Evolutionary conservation across 2,888 invertebrate species (phyloP), one percentile per base, ranked within the genome.

Genomic region (Yponomeuta sedellus): DNA sequence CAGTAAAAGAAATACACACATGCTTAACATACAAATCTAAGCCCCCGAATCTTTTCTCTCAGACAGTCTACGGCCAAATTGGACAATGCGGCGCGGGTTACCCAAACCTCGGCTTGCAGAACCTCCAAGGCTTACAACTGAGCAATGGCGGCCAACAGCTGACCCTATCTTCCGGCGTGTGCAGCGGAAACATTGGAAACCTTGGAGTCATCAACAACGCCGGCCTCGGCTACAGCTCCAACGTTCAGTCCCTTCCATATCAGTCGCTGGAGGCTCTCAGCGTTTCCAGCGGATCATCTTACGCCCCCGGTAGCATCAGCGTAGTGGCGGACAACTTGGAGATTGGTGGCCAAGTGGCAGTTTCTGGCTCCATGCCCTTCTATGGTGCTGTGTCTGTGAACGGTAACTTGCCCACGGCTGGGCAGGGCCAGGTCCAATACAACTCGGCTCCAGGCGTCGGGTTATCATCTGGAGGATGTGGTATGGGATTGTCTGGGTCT

Each of bases 391-490:
- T 77, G 39, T 70, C 72, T 12, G 64, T 77, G 10, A 74, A 75
- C 64, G 76, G 75, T 5, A 69, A 71, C 4, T 57, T 82, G 10
- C 78, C 80, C 0, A 72, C 75, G 3, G 68, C 66, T 28, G 83
- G 83, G 0, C 70, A 74, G 40, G 82, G 78, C 22, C 70, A 74
- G 0, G 78, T 81, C 0, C 11, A 25, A 1, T 66, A 66, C 25
- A 66, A 25, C 44, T 0, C 44, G 0, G 66, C 25, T 5, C 28
- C 22, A 6, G 65, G 65, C 20, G 57, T 59, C 22, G 58, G 39
- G 0, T 52, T 66, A 10, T 19, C 25, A 0, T 10, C 40, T n/a
- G 39, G 44, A 12, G 66, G 66, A 10, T 66, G 66, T 25, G 66
- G 66, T 12, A 34, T 28, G 10, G 64, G 64, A 6, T 16, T 64